phyloP scores from a whole-genome alignment of 2,797 vertebrate genomes.

The Oryzias dopingdopingensis region DNA sequence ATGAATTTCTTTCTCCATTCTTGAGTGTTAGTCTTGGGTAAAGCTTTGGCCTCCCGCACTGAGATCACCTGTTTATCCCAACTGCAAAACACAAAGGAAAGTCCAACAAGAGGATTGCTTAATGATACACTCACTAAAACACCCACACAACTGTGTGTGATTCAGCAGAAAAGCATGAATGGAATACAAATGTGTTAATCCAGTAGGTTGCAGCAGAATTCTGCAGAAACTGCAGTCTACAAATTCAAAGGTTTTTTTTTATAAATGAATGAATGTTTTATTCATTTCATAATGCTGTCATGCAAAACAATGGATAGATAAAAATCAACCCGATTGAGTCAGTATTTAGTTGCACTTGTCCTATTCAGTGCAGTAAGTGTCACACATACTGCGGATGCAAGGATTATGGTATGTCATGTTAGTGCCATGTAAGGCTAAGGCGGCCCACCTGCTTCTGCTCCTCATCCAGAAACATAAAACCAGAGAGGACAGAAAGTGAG shows the following conservation, averaged over 20 bases:
- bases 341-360: constrained; percentile 11
- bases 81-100: constrained; percentile 64
- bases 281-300: too few species aligned
- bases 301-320: too few species aligned
- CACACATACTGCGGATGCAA: constrained; percentile 42
- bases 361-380: constrained; percentile 9
- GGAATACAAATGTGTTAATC: too few species aligned
- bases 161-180: too few species aligned
- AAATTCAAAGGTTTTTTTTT: too few species aligned
- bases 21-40: constrained; percentile 79
- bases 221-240: too few species aligned
- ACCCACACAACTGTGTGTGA: too few species aligned
- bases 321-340: background rate
- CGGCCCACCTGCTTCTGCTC: constrained; percentile 78
- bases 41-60: constrained; percentile 86
- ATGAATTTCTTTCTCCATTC: constrained; percentile 94
- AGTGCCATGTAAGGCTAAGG: constrained; percentile 58
- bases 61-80: constrained; percentile 90
- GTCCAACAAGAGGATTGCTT: background rate
- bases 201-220: too few species aligned
- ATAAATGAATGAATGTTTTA: too few species aligned
- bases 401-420: constrained; percentile 44
- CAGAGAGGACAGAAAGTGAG: constrained; percentile 48
- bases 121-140: background rate
- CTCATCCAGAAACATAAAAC: constrained; percentile 74